Evolutionary conservation across 2,888 invertebrate genomes (phyloP), one percentile per base, ranked within the genome.

Genomic region (Andrena hattorfiana): DNA sequence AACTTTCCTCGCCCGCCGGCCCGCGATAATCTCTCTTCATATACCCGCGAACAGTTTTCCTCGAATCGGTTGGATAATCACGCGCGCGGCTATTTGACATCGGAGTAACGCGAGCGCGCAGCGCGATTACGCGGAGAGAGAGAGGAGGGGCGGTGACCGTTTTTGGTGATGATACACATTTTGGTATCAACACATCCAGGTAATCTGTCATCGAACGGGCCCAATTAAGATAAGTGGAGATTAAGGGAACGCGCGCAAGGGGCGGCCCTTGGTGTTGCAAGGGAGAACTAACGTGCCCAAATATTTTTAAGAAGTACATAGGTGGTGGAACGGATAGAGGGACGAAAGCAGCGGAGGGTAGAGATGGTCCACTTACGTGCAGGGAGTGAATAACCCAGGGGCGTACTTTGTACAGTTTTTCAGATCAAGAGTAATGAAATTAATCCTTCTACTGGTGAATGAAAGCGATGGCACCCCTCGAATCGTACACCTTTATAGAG

Each of bases 201-300:
- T 56, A 72, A 68, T 30, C 77, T 49, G 66, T 66, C 71, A 76
- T 64, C 72, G 72, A 77, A 62, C 60, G 62, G 56, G 54, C 30
- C 28, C 64, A 74, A 76, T 85, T 76, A 76, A 81, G 85, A 85
- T 76, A 85, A 84, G 76, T n/a, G 48, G 49, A 71, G 78, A 78
- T 78, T 62, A 51, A 28, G 51, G 66, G 8, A 28, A 8, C 8
- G 10, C 7, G 32, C n/a, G 20, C 32, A 63, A 20, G 62, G 42
- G 32, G 28, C 51, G 13, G 20, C 20, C 7, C 32, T 51, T n/a
- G 26, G n/a, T 35, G 42, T 75, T 42, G 51, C 16, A 48, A 28
- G 49, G 26, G 48, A 72, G 6, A 26, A 72, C 26, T 35, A 63
- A 10, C 1, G 48, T 26, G 16, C 13, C 2, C 2, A 0, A 20